Percentiles rank a stretch among this genome's conserved stretches.
phyloP scores from a whole-genome alignment of 1,140 invertebrate genomes.

The Colletes gigas region DNA sequence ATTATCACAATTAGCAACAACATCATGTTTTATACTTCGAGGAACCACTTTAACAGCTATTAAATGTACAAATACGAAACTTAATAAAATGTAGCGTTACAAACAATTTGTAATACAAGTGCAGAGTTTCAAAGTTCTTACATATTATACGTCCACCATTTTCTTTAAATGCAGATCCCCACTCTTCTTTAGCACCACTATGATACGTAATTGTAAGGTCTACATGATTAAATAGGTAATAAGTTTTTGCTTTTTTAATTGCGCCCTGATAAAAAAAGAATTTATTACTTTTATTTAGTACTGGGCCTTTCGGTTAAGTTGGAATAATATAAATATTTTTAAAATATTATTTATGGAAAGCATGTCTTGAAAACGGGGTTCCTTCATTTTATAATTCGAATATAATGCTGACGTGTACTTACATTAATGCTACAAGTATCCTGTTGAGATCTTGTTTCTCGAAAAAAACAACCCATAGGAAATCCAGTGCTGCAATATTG shows the following conservation, averaged over 20 bases:
- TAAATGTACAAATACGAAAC: constrained; percentile 18
- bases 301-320: neutral
- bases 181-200: constrained; percentile 91
- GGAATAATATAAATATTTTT: neutral
- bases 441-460: constrained; percentile 82
- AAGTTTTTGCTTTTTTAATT: constrained; percentile 83
- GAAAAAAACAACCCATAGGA: constrained; percentile 97
- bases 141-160: constrained; percentile 95
- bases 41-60: constrained; percentile 88
- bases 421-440: constrained; percentile 85
- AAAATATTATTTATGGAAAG: neutral
- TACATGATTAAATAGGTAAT: constrained; percentile 98
- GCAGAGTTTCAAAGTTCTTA: constrained; percentile 67
- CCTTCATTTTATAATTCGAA: neutral
- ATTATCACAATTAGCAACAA: constrained; percentile 80
- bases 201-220: constrained; percentile 97
- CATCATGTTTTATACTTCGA: constrained; percentile 87
- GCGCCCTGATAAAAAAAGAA: constrained; percentile 35
- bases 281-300: neutral
- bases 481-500: constrained; percentile 97
- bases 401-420: constrained; percentile 25
- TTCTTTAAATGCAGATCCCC: constrained; percentile 88
- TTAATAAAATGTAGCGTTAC: constrained; percentile 1
- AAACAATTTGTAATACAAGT: neutral
- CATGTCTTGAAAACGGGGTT: neutral